A percentile compares a stretch with the other conserved stretches of the same genome.
phyloP scores from a whole-genome alignment of 2,888 invertebrate species.

The Ferrisia virgata region DNA sequence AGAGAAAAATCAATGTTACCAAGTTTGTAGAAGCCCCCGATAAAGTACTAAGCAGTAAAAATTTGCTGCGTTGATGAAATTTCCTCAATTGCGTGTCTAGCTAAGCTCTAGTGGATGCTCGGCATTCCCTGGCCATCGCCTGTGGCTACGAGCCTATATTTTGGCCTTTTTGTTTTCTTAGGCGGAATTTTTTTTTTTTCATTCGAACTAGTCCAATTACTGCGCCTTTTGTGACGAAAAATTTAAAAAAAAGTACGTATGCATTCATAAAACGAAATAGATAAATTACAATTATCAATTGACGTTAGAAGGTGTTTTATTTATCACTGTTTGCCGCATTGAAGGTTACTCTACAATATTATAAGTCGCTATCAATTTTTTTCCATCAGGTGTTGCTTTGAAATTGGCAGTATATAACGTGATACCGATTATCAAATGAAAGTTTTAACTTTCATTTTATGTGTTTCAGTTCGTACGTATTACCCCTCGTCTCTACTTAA shows the following conservation, averaged over 20 bases:
- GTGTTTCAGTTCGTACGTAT: background rate
- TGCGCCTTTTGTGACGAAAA: no score
- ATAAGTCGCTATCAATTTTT: constrained; percentile 28
- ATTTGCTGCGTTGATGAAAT: no score
- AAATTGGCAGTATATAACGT: background rate
- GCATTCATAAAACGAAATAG: background rate
- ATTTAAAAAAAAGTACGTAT: background rate
- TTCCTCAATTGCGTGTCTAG: no score
- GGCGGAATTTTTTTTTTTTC: no score
- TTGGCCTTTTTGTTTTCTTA: no score
- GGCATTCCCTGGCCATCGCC: no score
- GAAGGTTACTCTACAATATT: background rate
- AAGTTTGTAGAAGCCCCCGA: no score
- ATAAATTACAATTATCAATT: constrained; percentile 28
- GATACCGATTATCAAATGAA: background rate
- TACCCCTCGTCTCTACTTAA: background rate
- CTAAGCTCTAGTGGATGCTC: no score
- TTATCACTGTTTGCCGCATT: background rate
- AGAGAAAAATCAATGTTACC: no score
- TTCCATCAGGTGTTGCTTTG: constrained; percentile 11
- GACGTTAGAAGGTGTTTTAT: constrained; percentile 27
- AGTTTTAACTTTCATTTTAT: background rate
- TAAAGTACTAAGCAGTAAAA: no score
- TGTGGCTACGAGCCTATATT: no score
- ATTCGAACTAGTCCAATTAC: no score